Conservation (phyloP, 2,113 vertebrate genomes). For the Zonotrichia leucophrys region DNA sequence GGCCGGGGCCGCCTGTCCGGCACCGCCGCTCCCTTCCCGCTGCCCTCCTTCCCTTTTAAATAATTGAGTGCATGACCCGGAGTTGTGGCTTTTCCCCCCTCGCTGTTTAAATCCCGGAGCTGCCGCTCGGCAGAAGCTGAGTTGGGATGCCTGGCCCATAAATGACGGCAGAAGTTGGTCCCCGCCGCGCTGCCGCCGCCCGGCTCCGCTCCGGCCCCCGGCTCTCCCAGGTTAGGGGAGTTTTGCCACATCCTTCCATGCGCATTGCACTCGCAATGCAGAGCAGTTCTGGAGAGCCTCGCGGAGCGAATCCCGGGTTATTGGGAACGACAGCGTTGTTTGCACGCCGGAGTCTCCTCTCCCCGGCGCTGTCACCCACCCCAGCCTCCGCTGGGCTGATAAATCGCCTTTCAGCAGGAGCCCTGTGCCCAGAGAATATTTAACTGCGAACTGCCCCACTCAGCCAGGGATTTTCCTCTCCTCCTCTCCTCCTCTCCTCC, state of each 20-base stretch:
- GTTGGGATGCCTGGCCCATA: neutral
- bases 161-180: slow-evolving; percentile 55
- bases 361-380: neutral
- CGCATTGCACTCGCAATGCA: slow-evolving; percentile 58
- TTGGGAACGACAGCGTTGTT: neutral
- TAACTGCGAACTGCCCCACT: neutral
- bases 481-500: neutral
- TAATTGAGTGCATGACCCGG: neutral
- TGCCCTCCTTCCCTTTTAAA: neutral
- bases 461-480: slow-evolving; percentile 34
- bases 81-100: neutral
- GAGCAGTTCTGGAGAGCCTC: slow-evolving; percentile 52
- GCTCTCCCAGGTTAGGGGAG: neutral
- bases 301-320: neutral
- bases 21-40: neutral
- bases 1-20: neutral
- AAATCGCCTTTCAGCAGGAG: slow-evolving; percentile 37
- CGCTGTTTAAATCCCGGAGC: neutral
- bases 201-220: neutral
- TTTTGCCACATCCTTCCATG: slow-evolving; percentile 51
- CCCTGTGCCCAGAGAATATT: neutral
- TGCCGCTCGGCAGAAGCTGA: neutral
- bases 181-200: neutral
- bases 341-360: slow-evolving; percentile 12
- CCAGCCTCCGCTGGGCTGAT: slow-evolving; percentile 13